Conservation (phyloP, 2,797 vertebrate species). For the Bovichtus diacanthus region DNA sequence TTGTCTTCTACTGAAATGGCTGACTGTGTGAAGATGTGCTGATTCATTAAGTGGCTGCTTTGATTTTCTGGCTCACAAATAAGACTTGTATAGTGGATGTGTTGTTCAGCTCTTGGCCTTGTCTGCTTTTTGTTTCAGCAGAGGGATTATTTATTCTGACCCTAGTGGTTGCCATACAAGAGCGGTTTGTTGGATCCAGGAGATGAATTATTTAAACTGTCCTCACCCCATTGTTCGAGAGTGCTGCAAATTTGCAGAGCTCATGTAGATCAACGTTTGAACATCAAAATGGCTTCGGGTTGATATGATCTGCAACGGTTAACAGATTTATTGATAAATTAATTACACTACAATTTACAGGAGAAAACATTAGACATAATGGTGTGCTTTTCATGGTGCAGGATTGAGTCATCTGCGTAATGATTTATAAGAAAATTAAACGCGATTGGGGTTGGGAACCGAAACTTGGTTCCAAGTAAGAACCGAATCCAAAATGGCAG, state of each 20-base stretch:
- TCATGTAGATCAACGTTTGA: constrained; percentile 12
- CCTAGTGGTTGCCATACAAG: constrained; percentile 1
- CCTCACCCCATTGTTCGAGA: neutral
- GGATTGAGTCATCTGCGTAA: constrained; percentile 20
- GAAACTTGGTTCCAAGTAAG: too few relatives aligned
- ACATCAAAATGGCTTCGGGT: constrained; percentile 23
- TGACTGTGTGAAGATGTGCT: constrained; percentile 35
- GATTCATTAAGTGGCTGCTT: constrained; percentile 50
- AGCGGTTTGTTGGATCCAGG: constrained; percentile 1
- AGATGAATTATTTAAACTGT: constrained; percentile 22
- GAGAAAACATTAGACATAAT: neutral
- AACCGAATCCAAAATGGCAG: too few relatives aligned
- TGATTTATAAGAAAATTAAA: constrained; percentile 27
- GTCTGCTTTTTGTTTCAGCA: constrained; percentile 13
- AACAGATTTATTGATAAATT: constrained; percentile 14
- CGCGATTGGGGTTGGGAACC: too few relatives aligned
- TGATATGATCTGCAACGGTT: constrained; percentile 18
- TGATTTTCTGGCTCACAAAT: constrained; percentile 52
- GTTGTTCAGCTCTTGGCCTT: constrained; percentile 16
- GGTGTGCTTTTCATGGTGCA: neutral
- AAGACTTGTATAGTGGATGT: constrained; percentile 6
- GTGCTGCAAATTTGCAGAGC: neutral
- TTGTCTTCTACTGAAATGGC: constrained; percentile 24
- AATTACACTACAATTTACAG: neutral
- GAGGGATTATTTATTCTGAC: constrained; percentile 31